A percentile compares a stretch with the other conserved stretches of the same genome.
Conservation (phyloP, 1,140 invertebrate genomes). For the Stenopsyche tienmushanensis region DNA sequence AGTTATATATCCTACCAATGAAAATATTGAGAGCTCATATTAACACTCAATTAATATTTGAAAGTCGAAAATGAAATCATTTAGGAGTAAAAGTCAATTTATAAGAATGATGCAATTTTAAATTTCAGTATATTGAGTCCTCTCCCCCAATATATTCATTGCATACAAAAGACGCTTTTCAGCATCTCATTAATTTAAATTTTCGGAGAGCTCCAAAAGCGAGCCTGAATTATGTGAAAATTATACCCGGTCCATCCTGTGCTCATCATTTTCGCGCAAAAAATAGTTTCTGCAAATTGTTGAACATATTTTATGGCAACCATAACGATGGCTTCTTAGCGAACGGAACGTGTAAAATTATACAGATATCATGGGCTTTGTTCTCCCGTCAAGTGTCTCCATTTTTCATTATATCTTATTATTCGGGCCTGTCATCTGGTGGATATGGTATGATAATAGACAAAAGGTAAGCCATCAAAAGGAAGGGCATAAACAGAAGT, state of each 20-base stretch:
- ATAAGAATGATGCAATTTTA: no score
- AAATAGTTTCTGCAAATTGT: background rate
- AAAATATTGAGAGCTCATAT: no score
- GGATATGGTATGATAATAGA: constrained; percentile 7
- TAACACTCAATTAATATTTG: no score
- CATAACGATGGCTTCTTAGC: background rate
- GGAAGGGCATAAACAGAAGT: constrained; percentile 16
- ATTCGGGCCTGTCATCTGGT: background rate
- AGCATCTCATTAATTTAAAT: background rate
- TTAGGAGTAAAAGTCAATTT: no score
- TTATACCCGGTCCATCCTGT: no score
- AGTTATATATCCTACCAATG: no score
- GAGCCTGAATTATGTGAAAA: background rate
- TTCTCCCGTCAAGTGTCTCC: background rate
- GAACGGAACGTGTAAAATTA: background rate
- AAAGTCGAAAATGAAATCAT: no score
- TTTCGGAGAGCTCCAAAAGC: background rate
- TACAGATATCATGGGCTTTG: background rate
- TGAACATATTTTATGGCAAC: background rate
- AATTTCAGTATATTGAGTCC: no score
- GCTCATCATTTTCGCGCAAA: no score
- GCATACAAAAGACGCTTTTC: background rate
- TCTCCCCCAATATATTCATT: no score
- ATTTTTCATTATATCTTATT: background rate
- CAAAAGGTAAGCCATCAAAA: constrained; percentile 14